Base-by-base conservation (phyloP, 1,140 invertebrate genomes). In the Drosophila teissieri region DNA sequence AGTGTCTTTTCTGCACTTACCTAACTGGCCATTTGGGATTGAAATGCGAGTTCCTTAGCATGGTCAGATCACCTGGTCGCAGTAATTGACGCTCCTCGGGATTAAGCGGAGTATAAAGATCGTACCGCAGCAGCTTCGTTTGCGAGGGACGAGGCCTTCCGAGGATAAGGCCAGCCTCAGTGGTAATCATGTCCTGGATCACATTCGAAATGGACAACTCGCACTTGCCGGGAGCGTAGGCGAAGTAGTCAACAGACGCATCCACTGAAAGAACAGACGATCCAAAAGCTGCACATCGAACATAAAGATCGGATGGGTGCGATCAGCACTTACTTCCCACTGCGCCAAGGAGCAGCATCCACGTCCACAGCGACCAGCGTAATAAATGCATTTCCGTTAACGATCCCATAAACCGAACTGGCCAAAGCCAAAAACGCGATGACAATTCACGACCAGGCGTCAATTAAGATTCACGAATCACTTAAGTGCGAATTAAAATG, bases 21-120 rank as follows among this genome's bases (percentile, higher is more conserved):
- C 91, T 86, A 5, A 92, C 74, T 27, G 89, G 90, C 74, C 91
- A 92, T 17, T 76, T 88, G 11, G 69, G 14, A 88, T 93, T 90
- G 14, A 93, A 93, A 48, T 79, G 57, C 2, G 92, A 93, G 0
- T 62, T 73, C 63, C 51, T 70, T 6, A 91, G 74, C 46, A 53
- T 46, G 12, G 37, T 56, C 8, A 78, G 8, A 61, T 91, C 76
- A 6, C 80, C 90, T 5, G 77, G 46, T 6, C 60, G 55, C 14
- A 91, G 46, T 0, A 80, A 10, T 39, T 91, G 90, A 0, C 80
- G 68, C 58, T 74, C 15, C n/a, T 85, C 51, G 0, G 83, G 80
- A 73, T 91, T 91, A 1, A 62, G 42, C 0, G 83, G 78, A 0
- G 90, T 91, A 39, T 91, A 91, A 3, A 91, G 80, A 70, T 91